Evolutionary conservation across 2,888 invertebrate genomes (phyloP).

Genomic region (Plagiodera versicolora): DNA sequence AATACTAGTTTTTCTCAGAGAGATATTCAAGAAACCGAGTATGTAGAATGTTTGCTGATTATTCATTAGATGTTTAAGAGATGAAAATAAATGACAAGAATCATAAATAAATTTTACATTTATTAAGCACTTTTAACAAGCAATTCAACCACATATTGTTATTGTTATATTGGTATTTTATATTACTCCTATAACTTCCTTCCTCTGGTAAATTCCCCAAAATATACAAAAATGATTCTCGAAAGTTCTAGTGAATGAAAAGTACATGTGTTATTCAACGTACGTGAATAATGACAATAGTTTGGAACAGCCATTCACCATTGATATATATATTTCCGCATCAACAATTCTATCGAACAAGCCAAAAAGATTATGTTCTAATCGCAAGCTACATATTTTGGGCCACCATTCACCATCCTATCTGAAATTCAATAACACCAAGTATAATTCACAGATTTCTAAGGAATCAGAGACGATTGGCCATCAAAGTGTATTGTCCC

Average conservation of each 20-base stretch:
- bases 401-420: constrained; percentile 4
- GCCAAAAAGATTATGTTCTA: constrained; percentile 8
- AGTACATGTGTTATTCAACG: constrained; percentile 10
- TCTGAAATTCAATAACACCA: constrained; percentile 13
- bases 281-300: neutral
- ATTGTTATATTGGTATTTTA: constrained; percentile 35
- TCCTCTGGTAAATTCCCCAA: constrained; percentile 26
- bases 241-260: constrained; percentile 24
- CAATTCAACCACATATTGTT: constrained; percentile 45
- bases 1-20: no score
- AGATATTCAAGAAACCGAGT: no score
- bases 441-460: constrained; percentile 18
- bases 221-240: constrained; percentile 19
- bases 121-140: constrained; percentile 51
- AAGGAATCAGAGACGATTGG: neutral
- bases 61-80: no score
- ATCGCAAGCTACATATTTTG: constrained; percentile 14
- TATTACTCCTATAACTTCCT: constrained; percentile 33
- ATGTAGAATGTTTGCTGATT: no score
- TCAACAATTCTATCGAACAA: neutral
- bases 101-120: constrained; percentile 49
- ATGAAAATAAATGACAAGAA: constrained; percentile 14
- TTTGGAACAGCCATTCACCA: constrained; percentile 10
- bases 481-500: neutral
- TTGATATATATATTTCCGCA: constrained; percentile 4